Percentiles rank a stretch among this genome's conserved stretches.
Conservation (phyloP, 2,113 vertebrate species). For the Hemibagrus wyckioides region DNA sequence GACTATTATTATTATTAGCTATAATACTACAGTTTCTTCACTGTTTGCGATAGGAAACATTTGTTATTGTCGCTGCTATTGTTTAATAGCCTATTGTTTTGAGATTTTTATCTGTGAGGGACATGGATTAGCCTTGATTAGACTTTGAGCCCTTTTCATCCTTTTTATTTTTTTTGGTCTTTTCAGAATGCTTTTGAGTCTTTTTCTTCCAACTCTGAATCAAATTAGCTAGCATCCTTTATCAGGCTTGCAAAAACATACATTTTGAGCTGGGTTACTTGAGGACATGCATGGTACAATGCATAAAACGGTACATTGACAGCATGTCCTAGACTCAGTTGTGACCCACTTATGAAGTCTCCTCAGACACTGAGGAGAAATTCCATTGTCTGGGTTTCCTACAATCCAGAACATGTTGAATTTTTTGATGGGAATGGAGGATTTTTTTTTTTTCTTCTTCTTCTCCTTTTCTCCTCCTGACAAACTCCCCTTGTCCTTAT, state of each 20-base stretch:
- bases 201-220: neutral
- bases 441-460: neutral
- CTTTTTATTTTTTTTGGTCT: neutral
- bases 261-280: neutral
- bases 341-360: conserved; percentile 47
- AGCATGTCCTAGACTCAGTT: conserved; percentile 1
- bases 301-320: neutral
- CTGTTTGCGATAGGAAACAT: too few relatives aligned
- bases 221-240: neutral
- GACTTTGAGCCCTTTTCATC: neutral
- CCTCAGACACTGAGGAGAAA: conserved; percentile 13
- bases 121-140: neutral
- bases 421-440: conserved; percentile 6
- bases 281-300: neutral
- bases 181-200: neutral
- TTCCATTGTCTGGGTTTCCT: conserved; percentile 36
- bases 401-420: conserved; percentile 13
- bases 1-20: neutral
- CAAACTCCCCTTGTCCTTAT: conserved; percentile 22
- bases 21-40: neutral
- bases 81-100: neutral
- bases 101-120: neutral
- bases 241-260: neutral
- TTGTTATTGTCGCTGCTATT: neutral
- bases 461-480: neutral